Conservation (phyloP, 1,140 invertebrate genomes). For the Pseudomyrmex cubaensis region DNA sequence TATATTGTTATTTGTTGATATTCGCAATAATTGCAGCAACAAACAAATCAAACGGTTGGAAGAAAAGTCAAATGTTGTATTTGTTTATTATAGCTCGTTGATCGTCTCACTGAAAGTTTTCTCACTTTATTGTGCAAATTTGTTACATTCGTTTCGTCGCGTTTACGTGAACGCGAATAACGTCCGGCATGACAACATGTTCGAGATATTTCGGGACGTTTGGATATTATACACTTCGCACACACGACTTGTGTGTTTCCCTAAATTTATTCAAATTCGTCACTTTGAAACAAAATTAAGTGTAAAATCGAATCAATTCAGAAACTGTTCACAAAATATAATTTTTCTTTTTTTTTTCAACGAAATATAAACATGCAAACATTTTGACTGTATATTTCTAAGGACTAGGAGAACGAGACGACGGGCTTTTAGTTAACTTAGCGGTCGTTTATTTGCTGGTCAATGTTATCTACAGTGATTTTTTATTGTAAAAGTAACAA, state of each 20-base stretch:
- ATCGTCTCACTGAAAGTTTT: conserved; percentile 6
- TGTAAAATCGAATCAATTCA: neutral
- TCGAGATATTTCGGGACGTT: neutral
- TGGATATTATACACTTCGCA: neutral
- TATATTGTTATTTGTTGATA: too few relatives aligned
- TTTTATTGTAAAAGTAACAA: conserved; percentile 83
- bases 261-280: neutral
- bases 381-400: neutral
- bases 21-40: too few relatives aligned
- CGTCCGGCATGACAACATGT: neutral
- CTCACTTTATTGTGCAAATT: conserved; percentile 37
- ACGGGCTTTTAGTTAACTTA: conserved; percentile 71
- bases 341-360: too few relatives aligned
- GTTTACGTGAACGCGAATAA: conserved; percentile 5
- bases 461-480: conserved; percentile 82
- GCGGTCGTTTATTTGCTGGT: conserved; percentile 77
- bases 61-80: conserved; percentile 7
- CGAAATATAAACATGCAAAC: neutral
- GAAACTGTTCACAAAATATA: neutral
- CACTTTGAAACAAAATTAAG: neutral
- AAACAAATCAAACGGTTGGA: neutral
- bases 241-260: too few relatives aligned
- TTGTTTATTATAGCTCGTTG: neutral
- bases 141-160: conserved; percentile 27
- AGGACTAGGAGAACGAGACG: conserved; percentile 48